A percentile compares a stretch with the other conserved stretches of the same genome.
Evolutionary conservation across 53 echinoderm and acorn worm species (phyloP).

Genomic region (Echinarachnius parma): DNA sequence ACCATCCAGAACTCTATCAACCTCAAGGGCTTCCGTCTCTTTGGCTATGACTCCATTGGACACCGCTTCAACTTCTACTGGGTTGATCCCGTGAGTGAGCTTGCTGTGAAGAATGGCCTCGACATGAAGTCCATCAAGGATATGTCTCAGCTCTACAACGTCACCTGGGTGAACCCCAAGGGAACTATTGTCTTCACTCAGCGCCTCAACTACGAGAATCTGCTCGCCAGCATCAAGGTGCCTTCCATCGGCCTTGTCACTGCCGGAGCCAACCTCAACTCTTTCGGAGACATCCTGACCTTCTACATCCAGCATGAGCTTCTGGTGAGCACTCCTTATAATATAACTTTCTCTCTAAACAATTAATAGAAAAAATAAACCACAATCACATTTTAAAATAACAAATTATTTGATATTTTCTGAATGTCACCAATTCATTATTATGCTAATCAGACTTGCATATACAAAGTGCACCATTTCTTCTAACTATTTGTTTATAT

Average conservation of each 20-base stretch:
- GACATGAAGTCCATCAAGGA: background rate
- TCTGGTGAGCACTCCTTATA: conserved; percentile 29
- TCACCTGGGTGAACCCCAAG: conserved; percentile 11
- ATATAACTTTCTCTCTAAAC: too few species aligned
- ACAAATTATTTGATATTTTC: background rate
- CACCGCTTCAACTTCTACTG: background rate
- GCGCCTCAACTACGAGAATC: conserved; percentile 38
- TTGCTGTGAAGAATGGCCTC: background rate
- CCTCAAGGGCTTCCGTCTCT: background rate
- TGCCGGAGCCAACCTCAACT: conserved; percentile 35
- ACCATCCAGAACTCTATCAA: background rate
- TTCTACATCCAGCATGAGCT: conserved; percentile 36
- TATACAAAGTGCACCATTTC: too few species aligned
- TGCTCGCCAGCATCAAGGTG: conserved; percentile 11
- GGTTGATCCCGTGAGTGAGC: conserved; percentile 1
- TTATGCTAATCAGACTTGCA: too few species aligned
- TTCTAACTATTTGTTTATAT: too few species aligned
- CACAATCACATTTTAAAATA: conserved; percentile 17
- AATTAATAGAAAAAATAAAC: too few species aligned
- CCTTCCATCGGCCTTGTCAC: conserved; percentile 33
- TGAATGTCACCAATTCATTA: too few species aligned
- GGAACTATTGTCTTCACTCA: conserved; percentile 30
- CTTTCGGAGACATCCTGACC: conserved; percentile 35
- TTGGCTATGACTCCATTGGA: background rate
- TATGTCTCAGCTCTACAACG: conserved; percentile 6